A percentile compares a stretch with the other conserved stretches of the same genome.
These are phyloP conservation scores for Apodemus speciosus DNA, from an alignment of 2,113 vertebrate species.

Conservation along the genomic window DNA sequence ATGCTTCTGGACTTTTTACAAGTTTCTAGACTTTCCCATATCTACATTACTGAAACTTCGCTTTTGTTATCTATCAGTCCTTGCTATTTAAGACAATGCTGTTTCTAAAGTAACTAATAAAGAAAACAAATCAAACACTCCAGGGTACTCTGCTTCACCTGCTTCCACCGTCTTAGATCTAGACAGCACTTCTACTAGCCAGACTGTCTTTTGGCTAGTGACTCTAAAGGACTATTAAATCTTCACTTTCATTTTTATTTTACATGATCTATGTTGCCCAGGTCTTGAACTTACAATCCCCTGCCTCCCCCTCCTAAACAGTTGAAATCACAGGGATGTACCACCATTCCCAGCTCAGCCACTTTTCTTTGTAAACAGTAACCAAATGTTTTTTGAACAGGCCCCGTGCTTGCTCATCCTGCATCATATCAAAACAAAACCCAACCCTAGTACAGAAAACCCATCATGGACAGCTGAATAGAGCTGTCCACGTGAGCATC, in stretches of 20 bases:
- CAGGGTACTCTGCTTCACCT: not conserved
- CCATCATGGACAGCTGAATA: not conserved
- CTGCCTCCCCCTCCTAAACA: not conserved
- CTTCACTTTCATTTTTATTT: not conserved
- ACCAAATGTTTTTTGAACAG: not conserved
- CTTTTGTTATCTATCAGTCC: not conserved
- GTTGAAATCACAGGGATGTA: not conserved
- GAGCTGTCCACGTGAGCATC: fast-evolving
- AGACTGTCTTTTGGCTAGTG: not conserved
- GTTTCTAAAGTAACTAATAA: not conserved
- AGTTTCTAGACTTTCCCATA: not conserved
- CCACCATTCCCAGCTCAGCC: not conserved
- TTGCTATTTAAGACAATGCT: not conserved
- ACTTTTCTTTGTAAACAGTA: not conserved
- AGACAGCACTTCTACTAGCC: not conserved
- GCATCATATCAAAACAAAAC: not conserved
- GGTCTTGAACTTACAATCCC: not conserved
- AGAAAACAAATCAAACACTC: not conserved
- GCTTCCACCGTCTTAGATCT: not conserved
- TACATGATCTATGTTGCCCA: not conserved
- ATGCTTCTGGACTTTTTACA: not conserved
- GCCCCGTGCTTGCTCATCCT: not conserved
- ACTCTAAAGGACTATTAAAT: not conserved
- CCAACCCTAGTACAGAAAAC: not conserved
- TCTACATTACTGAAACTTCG: not conserved